phyloP scores from a whole-genome alignment of 2,113 vertebrate genomes.

The Pomatorhinus ruficollis region DNA sequence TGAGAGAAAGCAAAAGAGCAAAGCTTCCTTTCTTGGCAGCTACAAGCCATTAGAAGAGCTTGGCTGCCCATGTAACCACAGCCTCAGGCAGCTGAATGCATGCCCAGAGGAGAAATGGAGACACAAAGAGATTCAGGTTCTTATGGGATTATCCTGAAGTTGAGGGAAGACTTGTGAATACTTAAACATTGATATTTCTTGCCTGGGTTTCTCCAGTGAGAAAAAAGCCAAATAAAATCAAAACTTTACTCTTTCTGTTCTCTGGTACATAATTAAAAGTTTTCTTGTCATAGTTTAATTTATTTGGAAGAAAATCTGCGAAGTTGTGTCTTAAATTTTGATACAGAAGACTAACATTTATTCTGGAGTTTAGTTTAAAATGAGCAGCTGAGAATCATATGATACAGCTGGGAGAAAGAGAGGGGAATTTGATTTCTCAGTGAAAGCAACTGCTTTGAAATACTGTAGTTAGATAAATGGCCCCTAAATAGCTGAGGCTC shows the following conservation, averaged over 20 bases:
- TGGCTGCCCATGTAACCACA: neutral
- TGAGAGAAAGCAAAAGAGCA: neutral
- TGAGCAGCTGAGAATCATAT: neutral
- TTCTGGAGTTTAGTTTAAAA: neutral
- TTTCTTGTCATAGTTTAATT: neutral
- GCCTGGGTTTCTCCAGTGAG: neutral
- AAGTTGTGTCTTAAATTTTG: neutral
- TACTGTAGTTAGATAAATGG: neutral
- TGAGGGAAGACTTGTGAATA: neutral
- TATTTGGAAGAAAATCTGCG: neutral
- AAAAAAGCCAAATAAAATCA: neutral
- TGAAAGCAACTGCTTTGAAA: neutral
- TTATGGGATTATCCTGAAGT: neutral
- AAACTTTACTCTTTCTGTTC: neutral
- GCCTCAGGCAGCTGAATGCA: neutral
- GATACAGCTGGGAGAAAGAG: neutral
- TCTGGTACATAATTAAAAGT: neutral
- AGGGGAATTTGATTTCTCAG: neutral
- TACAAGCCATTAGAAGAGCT: constrained; percentile 4
- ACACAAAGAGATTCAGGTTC: neutral
- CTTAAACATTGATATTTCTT: neutral
- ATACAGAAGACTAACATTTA: neutral
- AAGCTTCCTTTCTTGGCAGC: neutral
- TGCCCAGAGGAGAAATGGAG: constrained; percentile 2
- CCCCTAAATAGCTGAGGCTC: neutral